A percentile compares a stretch with the other conserved stretches of the same genome.
Evolutionary conservation across 1,140 invertebrate genomes (phyloP).

Genomic region (Calliphora vicina): DNA sequence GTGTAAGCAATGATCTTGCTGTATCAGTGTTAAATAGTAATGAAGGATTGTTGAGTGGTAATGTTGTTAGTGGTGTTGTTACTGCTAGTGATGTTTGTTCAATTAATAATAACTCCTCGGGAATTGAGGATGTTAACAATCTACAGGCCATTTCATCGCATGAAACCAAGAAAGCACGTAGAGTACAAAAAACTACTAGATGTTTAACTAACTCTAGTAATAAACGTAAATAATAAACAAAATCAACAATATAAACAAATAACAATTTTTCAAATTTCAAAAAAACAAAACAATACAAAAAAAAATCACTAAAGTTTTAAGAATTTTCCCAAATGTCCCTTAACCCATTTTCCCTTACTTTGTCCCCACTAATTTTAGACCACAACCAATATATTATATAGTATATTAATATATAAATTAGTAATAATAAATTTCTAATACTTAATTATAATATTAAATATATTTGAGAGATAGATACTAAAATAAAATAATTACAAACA

Average conservation of each 20-base stretch:
- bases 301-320: slow-evolving; percentile 42
- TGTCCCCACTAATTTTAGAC: slow-evolving; percentile 5
- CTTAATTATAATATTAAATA: slow-evolving; percentile 37
- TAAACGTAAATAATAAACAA: slow-evolving; percentile 60
- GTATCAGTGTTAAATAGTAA: too few species aligned
- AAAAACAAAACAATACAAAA: slow-evolving; percentile 3
- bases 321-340: background rate
- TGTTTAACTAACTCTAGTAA: slow-evolving; percentile 51
- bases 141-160: slow-evolving; percentile 39
- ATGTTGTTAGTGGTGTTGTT: background rate
- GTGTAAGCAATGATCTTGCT: too few species aligned
- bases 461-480: slow-evolving; percentile 41
- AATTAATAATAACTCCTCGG: too few species aligned
- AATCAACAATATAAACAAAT: slow-evolving; percentile 17
- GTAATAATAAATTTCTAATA: slow-evolving; percentile 10
- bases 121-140: slow-evolving; percentile 32
- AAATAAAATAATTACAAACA: too few species aligned
- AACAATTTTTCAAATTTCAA: slow-evolving; percentile 24
- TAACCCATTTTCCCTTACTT: background rate
- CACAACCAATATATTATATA: background rate
- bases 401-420: slow-evolving; percentile 4
- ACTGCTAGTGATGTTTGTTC: background rate
- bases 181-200: slow-evolving; percentile 63
- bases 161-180: slow-evolving; percentile 62
- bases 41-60: background rate